These are phyloP conservation scores for Crocodylus rhombifer DNA, from an alignment of 2,797 vertebrate genomes.

Conservation along the genomic window DNA sequence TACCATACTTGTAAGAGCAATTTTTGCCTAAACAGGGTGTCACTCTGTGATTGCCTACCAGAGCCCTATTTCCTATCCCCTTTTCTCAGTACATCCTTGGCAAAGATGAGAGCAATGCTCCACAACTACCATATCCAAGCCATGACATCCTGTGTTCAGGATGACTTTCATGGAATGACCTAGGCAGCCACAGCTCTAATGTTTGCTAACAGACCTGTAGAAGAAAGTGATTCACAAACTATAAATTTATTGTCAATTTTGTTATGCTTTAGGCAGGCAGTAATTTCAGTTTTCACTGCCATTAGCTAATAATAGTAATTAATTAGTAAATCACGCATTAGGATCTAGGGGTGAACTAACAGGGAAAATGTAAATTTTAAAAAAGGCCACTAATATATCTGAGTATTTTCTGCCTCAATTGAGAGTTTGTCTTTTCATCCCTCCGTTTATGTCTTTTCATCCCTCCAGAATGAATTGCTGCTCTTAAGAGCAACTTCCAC, in stretches of 20 bases:
- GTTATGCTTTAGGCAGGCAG: slow-evolving; percentile 80
- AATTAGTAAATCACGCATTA: slow-evolving; percentile 81
- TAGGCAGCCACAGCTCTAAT: not conserved
- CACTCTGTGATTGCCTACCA: not conserved
- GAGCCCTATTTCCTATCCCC: not conserved
- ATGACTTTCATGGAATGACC: not conserved
- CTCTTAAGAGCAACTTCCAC: slow-evolving; percentile 69
- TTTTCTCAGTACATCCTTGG: not conserved
- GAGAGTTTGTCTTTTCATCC: slow-evolving; percentile 62
- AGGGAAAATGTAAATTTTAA: slow-evolving; percentile 76
- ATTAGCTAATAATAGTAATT: slow-evolving; percentile 85
- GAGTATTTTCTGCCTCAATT: slow-evolving; percentile 51
- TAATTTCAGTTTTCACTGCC: slow-evolving; percentile 81
- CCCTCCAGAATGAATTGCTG: slow-evolving; percentile 71
- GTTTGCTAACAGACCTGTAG: slow-evolving; percentile 48
- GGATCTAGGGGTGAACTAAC: slow-evolving; percentile 80
- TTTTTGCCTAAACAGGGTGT: too few relatives aligned
- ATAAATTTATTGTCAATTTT: slow-evolving; percentile 77
- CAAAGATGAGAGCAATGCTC: not conserved
- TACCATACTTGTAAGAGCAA: too few relatives aligned
- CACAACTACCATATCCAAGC: not conserved
- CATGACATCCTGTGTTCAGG: not conserved
- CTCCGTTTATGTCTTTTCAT: slow-evolving; percentile 60
- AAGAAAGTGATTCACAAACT: slow-evolving; percentile 63
- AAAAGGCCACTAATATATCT: slow-evolving; percentile 63